phyloP scores from a whole-genome alignment of 2,113 vertebrate genomes.

The sheep (Ovis aries) region ARS-UI_Ramb_v3.0 NC_056063.1:8698501-8699000 shows the following conservation, averaged over 20 bases:
- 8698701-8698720: background rate
- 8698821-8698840: background rate
- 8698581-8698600: background rate
- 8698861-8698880: background rate
- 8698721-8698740: background rate
- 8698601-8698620: background rate
- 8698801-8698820: background rate
- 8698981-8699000: background rate
- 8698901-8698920: background rate
- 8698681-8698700: background rate
- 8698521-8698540: background rate
- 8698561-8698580: background rate
- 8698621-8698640: background rate
- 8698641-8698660: background rate
- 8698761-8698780: background rate
- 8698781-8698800: background rate
- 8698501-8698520: background rate
- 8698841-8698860: background rate
- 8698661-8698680: background rate
- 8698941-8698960: accelerated
- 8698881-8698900: background rate
- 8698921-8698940: background rate
- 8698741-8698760: background rate
- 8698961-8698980: background rate
- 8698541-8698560: background rate